phyloP scores from a whole-genome alignment of 2,113 vertebrate genomes.

The Macroglossus sobrinus region DNA sequence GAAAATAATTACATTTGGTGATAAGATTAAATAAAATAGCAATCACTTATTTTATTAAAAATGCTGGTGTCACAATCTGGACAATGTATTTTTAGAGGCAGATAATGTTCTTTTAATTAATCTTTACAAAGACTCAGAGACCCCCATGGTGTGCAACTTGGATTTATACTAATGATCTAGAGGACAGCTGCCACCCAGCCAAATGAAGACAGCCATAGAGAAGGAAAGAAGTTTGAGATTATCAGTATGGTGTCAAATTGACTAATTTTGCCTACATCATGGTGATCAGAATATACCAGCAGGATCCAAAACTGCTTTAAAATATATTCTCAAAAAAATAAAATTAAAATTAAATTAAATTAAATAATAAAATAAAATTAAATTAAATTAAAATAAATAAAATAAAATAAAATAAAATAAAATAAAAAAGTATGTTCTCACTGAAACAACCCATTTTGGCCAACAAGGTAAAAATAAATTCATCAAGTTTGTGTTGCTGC shows the following conservation, averaged over 20 bases:
- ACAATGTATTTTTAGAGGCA: slow-evolving; percentile 43
- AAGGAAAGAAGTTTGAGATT: background rate
- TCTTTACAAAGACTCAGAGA: slow-evolving; percentile 26
- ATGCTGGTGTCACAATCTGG: background rate
- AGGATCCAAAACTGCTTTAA: slow-evolving; percentile 28
- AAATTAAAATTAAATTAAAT: too few relatives aligned
- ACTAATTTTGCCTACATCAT: background rate
- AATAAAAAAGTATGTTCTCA: slow-evolving; percentile 14
- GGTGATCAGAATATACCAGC: slow-evolving; percentile 20
- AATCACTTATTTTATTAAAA: slow-evolving; percentile 53
- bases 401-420: slow-evolving; percentile 45
- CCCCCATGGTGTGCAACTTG: background rate
- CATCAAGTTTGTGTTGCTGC: background rate
- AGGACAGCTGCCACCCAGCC: background rate
- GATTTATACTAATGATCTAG: background rate
- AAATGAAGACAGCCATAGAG: background rate
- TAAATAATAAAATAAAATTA: slow-evolving; percentile 29
- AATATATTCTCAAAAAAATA: background rate
- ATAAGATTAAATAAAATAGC: slow-evolving; percentile 30
- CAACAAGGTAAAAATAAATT: background rate
- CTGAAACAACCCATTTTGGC: background rate
- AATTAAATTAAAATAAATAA: slow-evolving; percentile 44
- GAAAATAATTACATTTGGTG: slow-evolving; percentile 18
- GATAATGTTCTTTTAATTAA: slow-evolving; percentile 65
- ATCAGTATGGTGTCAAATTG: background rate